phyloP scores from a whole-genome alignment of 2,113 vertebrate genomes.

The Pitta sordida region DNA sequence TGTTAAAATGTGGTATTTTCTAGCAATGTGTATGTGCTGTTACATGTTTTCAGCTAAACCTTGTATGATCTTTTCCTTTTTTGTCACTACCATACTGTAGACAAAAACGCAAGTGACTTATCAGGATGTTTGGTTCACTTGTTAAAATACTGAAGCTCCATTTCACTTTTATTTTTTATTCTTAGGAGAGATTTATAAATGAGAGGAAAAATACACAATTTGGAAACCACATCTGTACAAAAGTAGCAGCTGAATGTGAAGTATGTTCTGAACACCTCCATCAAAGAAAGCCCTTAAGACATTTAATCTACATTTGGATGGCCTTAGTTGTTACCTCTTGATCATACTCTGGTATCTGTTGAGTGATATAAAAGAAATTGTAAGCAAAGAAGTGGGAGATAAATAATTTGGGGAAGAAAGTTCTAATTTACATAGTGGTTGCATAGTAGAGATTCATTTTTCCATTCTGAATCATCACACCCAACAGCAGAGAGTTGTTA shows the following conservation, averaged over 20 bases:
- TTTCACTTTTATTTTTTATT: slow-evolving; percentile 4
- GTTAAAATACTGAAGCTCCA: slow-evolving; percentile 8
- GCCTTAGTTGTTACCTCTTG: slow-evolving; percentile 69
- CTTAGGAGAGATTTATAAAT: slow-evolving; percentile 24
- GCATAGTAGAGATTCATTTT: background rate
- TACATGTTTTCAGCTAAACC: slow-evolving; percentile 29
- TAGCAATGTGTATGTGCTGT: slow-evolving; percentile 62
- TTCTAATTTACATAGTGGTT: background rate
- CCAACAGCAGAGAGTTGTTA: too few species aligned
- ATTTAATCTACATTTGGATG: slow-evolving; percentile 47
- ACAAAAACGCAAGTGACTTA: slow-evolving; percentile 40
- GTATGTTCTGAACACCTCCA: slow-evolving; percentile 34
- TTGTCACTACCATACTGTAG: slow-evolving; percentile 25
- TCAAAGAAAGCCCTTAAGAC: slow-evolving; percentile 40
- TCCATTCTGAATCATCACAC: too few species aligned
- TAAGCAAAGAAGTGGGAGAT: slow-evolving; percentile 3
- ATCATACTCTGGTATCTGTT: slow-evolving; percentile 9
- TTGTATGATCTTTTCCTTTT: slow-evolving; percentile 35
- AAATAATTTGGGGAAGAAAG: background rate
- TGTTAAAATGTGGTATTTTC: slow-evolving; percentile 73
- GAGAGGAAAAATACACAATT: slow-evolving; percentile 41
- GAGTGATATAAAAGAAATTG: slow-evolving; percentile 13
- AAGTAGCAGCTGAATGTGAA: slow-evolving; percentile 51
- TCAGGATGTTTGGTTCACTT: slow-evolving; percentile 37
- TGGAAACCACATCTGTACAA: slow-evolving; percentile 66